Base-by-base conservation (phyloP, 2,113 vertebrate species). In the Eulemur rufifrons region DNA sequence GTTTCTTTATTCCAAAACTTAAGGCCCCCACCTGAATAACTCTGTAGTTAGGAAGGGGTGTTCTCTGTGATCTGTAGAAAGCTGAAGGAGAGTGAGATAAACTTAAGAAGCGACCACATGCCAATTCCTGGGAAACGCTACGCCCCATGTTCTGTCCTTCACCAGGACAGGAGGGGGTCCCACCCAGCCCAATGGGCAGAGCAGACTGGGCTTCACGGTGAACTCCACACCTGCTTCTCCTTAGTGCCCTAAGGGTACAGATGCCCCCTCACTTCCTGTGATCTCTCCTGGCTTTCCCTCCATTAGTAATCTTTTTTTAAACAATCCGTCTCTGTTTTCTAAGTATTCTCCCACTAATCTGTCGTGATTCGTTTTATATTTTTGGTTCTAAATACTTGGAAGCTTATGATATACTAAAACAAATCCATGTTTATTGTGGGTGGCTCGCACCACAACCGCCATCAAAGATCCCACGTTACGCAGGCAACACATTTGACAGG, bases 321-420 rank as follows among this genome's bases (percentile, higher is more conserved):
- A 83, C 82, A 94, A 73, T 59, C 71, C 88, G 66, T 91, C 54
- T 96, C 63, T 86, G 76, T 88, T 95, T 96, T 63, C 20, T 74
- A 95, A 96, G 94, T 92, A 95, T 52, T 83, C 39, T 89, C 93
- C 94, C 61, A 87, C 92, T 90, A 68, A 93, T 85, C 91, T 88
- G 86, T 82, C 88, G 64, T 86, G 86, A 95, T 93, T 80, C 97
- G 87, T 92, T 97, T 92, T 92, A 89, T 54, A 93, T 71, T 93
- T 95, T 88, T 63, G 47, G 59, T 92, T 95, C 90, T 93, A 91
- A 97, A 95, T 84, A 92, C 94, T 94, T 90, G 47, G 84, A 96
- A 52, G 54, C 47, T 73, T 90, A 68, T 6, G 59, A 78, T 88
- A 71, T 66, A 93, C 5, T 39, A 80, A 97, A 95, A 96, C 69